Percentiles rank a stretch among this genome's conserved stretches.
Conservation (phyloP, 2,797 vertebrate species). For the Pangasius sanitwongsei region DNA sequence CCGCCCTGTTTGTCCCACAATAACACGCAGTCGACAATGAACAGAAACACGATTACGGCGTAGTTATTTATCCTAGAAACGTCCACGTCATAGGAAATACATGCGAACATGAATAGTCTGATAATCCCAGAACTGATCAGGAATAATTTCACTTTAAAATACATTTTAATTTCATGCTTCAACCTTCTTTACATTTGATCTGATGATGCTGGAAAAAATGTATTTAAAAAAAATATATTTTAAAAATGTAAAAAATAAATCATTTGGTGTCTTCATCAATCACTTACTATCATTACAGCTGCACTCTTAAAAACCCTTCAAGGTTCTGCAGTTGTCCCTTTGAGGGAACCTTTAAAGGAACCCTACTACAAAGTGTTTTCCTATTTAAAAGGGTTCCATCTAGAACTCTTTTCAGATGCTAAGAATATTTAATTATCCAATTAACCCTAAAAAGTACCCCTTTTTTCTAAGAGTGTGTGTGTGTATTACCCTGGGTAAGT, state of each 20-base stretch:
- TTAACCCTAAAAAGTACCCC: not conserved
- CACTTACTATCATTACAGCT: not conserved
- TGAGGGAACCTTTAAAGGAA: not conserved
- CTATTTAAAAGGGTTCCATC: not conserved
- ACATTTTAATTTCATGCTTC: not conserved
- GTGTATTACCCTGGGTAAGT: not conserved
- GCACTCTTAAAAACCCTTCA: not conserved
- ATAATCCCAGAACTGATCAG: not conserved
- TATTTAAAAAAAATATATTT: too few relatives aligned
- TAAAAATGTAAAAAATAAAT: too few relatives aligned
- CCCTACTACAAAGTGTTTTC: not conserved
- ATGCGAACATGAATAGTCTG: not conserved
- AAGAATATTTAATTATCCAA: not conserved
- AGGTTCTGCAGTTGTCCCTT: not conserved
- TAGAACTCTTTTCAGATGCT: not conserved
- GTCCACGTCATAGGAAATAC: not conserved
- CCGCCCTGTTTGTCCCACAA: slow-evolving; percentile 1
- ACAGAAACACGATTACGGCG: not conserved
- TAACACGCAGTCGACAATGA: not conserved
- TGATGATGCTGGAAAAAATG: too few relatives aligned
- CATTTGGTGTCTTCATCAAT: not conserved
- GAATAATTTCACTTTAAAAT: not conserved
- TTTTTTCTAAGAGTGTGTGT: not conserved
- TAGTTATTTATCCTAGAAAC: not conserved
- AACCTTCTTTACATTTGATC: not conserved